Conservation (phyloP, 2,888 invertebrate species). For the Cylloceria caligata region DNA sequence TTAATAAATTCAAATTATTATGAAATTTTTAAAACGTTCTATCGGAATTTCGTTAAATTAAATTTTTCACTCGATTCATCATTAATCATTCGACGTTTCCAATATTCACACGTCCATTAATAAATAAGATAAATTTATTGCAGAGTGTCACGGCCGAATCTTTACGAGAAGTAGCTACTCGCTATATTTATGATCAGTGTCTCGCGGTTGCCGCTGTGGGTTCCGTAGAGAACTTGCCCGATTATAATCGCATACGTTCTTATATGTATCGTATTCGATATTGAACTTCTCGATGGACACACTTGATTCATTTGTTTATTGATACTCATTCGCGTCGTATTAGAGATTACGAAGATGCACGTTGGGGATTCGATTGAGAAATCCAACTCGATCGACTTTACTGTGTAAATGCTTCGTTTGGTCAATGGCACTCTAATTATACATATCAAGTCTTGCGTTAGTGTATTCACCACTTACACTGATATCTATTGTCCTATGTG, state of each 20-base stretch:
- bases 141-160: conserved; percentile 63
- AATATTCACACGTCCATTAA: too few species aligned
- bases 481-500: conserved; percentile 67
- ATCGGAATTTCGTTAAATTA: neutral
- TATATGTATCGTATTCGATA: conserved; percentile 76
- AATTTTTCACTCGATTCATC: neutral
- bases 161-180: conserved; percentile 73
- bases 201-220: conserved; percentile 85
- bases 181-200: conserved; percentile 84
- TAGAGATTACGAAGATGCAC: conserved; percentile 27
- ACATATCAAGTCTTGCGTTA: conserved; percentile 62
- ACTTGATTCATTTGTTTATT: conserved; percentile 45
- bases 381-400: conserved; percentile 10
- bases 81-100: neutral
- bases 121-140: conserved; percentile 15
- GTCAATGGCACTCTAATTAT: conserved; percentile 67
- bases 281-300: conserved; percentile 42
- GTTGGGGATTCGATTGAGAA: neutral
- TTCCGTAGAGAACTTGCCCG: conserved; percentile 84
- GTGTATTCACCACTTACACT: conserved; percentile 63
- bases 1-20: too few species aligned
- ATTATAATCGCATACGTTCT: conserved; percentile 83
- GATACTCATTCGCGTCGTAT: conserved; percentile 44
- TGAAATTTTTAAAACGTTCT: conserved; percentile 12
- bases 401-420: conserved; percentile 65